Conservation (phyloP, 64 coral and sea anemone species). For the Pachyseris speciosa region DNA sequence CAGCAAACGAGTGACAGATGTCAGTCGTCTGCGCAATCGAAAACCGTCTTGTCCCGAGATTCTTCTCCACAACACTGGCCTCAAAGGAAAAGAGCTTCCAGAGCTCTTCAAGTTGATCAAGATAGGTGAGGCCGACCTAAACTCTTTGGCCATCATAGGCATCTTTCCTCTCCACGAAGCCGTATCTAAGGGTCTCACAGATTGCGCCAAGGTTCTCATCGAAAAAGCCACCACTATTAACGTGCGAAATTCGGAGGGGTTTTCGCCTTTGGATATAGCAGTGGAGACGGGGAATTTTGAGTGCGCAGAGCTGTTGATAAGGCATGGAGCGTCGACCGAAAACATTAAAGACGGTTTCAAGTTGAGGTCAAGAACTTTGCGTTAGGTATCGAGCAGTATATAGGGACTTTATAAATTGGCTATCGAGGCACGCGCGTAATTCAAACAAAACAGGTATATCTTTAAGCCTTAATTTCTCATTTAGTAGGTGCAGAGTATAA, state of each 20-base stretch:
- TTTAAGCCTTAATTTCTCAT: too few relatives aligned
- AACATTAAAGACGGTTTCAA: slow-evolving; percentile 61
- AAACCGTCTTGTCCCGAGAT: slow-evolving; percentile 82
- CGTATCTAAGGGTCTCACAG: slow-evolving; percentile 48
- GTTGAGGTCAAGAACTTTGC: slow-evolving; percentile 38
- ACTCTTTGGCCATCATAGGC: slow-evolving; percentile 52
- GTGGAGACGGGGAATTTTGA: slow-evolving; percentile 76
- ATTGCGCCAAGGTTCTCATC: slow-evolving; percentile 41
- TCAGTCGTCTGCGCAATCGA: slow-evolving; percentile 35
- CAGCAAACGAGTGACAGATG: slow-evolving; percentile 17
- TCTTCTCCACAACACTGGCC: slow-evolving; percentile 59
- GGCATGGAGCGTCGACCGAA: slow-evolving; percentile 68
- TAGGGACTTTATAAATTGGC: not conserved
- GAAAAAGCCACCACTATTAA: slow-evolving; percentile 55
- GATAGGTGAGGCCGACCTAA: slow-evolving; percentile 72
- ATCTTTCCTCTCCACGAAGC: slow-evolving; percentile 77
- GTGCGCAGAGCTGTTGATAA: slow-evolving; percentile 74
- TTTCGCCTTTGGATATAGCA: slow-evolving; percentile 63
- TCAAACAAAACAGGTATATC: too few relatives aligned
- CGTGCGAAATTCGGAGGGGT: slow-evolving; percentile 57
- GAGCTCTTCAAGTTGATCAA: slow-evolving; percentile 76
- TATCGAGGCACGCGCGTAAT: too few relatives aligned
- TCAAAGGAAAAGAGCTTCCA: slow-evolving; percentile 58
- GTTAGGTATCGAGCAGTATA: not conserved
- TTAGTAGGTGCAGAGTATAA: too few relatives aligned